These are phyloP conservation scores for Dreissena polymorpha DNA, from an alignment of 1,140 invertebrate species.

Conservation along the genomic window DNA sequence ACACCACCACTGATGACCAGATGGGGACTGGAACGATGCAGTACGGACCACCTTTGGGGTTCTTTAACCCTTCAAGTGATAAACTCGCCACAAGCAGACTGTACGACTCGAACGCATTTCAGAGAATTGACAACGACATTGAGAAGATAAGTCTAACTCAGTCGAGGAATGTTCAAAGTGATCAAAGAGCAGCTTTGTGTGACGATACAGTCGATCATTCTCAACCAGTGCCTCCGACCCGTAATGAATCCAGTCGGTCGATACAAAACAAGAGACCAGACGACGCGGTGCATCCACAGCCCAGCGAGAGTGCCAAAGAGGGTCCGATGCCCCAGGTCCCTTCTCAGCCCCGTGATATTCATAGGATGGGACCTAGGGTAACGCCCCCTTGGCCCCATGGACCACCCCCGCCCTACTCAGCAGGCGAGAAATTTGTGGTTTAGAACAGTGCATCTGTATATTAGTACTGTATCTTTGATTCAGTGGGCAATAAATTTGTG, in stretches of 20 bases:
- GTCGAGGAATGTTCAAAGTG: not conserved
- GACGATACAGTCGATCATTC: not conserved
- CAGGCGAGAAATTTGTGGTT: constrained; percentile 35
- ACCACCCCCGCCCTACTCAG: constrained; percentile 44
- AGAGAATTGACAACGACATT: constrained; percentile 18
- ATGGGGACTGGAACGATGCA: not conserved
- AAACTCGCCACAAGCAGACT: constrained; percentile 12
- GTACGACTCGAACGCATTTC: constrained; percentile 42
- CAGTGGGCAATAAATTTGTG: too few species aligned
- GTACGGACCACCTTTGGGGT: constrained; percentile 16
- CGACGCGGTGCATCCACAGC: not conserved
- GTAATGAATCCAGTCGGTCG: not conserved
- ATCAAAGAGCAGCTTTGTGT: not conserved
- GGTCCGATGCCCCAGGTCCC: constrained; percentile 48
- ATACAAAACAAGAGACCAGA: not conserved
- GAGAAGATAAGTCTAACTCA: too few species aligned
- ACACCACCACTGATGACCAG: constrained; percentile 45
- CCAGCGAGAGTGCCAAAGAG: constrained; percentile 14
- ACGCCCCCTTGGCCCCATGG: constrained; percentile 45
- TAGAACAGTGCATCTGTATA: not conserved
- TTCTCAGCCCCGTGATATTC: constrained; percentile 42
- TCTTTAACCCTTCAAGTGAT: not conserved
- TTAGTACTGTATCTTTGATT: too few species aligned
- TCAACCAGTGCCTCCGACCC: not conserved
- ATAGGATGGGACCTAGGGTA: constrained; percentile 2